A percentile compares a stretch with the other conserved stretches of the same genome.
Conservation (phyloP, 2,113 vertebrate species). For the Scomber scombrus region DNA sequence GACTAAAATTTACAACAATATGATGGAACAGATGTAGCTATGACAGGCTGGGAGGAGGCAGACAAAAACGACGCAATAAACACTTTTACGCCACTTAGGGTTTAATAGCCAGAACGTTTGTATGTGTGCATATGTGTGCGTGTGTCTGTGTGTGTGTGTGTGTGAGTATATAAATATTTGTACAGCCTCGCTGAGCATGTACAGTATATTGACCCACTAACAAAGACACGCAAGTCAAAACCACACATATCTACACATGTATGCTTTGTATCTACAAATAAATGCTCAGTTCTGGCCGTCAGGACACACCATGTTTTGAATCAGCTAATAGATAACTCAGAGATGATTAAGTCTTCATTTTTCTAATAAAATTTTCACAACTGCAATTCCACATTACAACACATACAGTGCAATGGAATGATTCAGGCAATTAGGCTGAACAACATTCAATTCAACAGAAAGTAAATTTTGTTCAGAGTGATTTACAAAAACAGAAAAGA, state of each 20-base stretch:
- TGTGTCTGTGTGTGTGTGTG: too few species aligned
- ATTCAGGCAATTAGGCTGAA: slow-evolving; percentile 24
- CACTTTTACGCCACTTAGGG: background rate
- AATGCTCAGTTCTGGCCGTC: background rate
- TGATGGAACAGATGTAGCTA: background rate
- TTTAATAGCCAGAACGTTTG: slow-evolving; percentile 2
- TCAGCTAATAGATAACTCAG: slow-evolving; percentile 26
- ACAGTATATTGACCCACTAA: background rate
- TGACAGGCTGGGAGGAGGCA: background rate
- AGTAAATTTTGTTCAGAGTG: slow-evolving; percentile 40
- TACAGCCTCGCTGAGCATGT: background rate
- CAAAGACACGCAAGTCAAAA: background rate
- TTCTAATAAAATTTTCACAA: slow-evolving; percentile 19
- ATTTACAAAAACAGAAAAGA: slow-evolving; percentile 57
- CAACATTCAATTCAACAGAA: slow-evolving; percentile 48
- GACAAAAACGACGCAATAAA: slow-evolving; percentile 15
- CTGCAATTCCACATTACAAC: slow-evolving; percentile 18
- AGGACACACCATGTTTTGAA: slow-evolving; percentile 10
- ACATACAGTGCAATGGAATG: background rate
- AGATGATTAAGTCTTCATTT: slow-evolving; percentile 1
- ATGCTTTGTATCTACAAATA: background rate
- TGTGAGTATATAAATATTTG: too few species aligned
- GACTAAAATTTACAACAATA: slow-evolving; percentile 6
- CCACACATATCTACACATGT: background rate
- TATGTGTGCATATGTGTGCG: too few species aligned